A percentile compares a stretch with the other conserved stretches of the same genome.
Conservation (phyloP, 1,140 invertebrate genomes). For the Telenomus remus region DNA sequence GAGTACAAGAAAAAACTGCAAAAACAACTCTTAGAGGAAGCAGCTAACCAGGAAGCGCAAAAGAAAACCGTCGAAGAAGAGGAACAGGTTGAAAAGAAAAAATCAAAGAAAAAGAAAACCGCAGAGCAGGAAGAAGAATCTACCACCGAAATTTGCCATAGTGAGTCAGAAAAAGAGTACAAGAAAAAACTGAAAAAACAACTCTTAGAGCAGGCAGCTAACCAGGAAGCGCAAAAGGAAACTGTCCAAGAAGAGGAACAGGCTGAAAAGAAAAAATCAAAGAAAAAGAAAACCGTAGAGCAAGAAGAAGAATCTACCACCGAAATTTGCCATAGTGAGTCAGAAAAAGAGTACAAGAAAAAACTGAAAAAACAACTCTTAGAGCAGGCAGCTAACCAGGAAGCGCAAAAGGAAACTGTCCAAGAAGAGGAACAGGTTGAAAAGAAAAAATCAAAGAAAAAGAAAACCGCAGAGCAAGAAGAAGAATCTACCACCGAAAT, state of each 20-base stretch:
- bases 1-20: no score
- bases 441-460: neutral
- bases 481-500: neutral
- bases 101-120: constrained; percentile 1
- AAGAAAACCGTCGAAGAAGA: no score
- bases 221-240: no score
- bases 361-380: neutral
- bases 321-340: neutral
- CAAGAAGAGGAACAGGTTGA: neutral
- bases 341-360: neutral
- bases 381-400: neutral
- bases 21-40: no score
- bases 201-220: no score
- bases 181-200: no score
- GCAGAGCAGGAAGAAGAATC: neutral
- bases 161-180: no score
- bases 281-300: neutral
- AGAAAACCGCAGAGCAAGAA: neutral
- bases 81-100: no score
- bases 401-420: neutral
- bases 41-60: no score
- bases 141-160: neutral
- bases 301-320: neutral
- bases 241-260: no score
- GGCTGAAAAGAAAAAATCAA: no score